Evolutionary conservation across 2,113 vertebrate genomes (phyloP), one percentile per base, ranked within the genome.

Genomic region (Odocoileus virginianus): DNA sequence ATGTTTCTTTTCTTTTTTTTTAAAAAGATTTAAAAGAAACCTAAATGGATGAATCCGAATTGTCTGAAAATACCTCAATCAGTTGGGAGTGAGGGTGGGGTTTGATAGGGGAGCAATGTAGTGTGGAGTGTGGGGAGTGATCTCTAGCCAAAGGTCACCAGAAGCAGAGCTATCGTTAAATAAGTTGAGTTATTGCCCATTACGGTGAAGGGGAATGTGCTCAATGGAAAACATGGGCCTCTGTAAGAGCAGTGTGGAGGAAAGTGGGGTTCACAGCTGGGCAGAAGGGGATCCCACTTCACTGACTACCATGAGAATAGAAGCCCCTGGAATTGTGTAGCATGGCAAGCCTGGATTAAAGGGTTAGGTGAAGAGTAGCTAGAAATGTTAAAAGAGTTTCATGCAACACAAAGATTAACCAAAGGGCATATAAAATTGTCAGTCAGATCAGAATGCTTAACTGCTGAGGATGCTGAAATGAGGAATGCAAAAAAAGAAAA

Each of bases 71-170:
- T 5, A 76, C 8, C 5, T 82, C 36, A 12, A 0, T 52, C 15
- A 9, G 2, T 23, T 10, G 57, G 8, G 55, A n/a, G 1, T 50
- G 21, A 23, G 12, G 0, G 11, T 8, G 0, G n/a, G 13, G 30
- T 12, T 58, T 45, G 67, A 55, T 12, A 6, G 30, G 7, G 33
- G 40, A 52, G 19, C 25, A 64, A 43, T 17, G 25, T 13, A 3
- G 36, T 6, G 5, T 74, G 10, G 67, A 40, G 67, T 40, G 36
- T 74, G 21, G 67, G 67, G 36, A 74, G 11, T 36, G 14, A 11
- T 43, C 5, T 58, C 52, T 15, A 57, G 86, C 6, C 55, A 36
- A 64, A 89, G 27, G 27, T 54, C 43, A 64, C 55, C 13, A 36
- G 85, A 30, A 89, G 33, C 40, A 54, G 23, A 7, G 30, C 36